Percentiles rank a stretch among this genome's conserved stretches.
Evolutionary conservation across 1,140 invertebrate species (phyloP).

Genomic region (Pseudomyrmex pallidus): DNA sequence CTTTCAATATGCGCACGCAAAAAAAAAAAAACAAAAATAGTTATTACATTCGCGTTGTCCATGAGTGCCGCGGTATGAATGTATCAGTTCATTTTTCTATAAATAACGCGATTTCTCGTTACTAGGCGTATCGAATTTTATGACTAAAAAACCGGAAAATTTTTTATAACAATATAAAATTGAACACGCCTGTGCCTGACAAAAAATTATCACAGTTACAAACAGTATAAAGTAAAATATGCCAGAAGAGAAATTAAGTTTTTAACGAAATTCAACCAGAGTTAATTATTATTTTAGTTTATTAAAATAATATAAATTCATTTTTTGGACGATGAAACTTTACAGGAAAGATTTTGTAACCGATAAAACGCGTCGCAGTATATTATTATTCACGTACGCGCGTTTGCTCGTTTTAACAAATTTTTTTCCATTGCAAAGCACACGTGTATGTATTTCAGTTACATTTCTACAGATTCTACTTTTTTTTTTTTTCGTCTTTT

Average conservation of each 20-base stretch:
- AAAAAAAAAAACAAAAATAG: conserved; percentile 2
- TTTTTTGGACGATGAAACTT: no score
- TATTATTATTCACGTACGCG: no score
- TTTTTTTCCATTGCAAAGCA: no score
- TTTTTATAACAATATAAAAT: neutral
- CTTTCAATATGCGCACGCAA: conserved; percentile 11
- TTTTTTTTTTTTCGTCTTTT: no score
- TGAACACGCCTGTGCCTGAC: neutral
- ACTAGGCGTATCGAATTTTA: neutral
- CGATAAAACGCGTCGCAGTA: no score
- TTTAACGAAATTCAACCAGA: neutral
- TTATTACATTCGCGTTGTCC: conserved; percentile 9
- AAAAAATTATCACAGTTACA: neutral
- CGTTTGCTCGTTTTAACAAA: no score
- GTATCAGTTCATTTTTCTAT: neutral
- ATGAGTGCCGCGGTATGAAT: neutral
- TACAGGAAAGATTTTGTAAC: no score
- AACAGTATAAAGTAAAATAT: neutral
- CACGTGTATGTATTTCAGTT: no score
- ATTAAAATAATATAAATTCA: no score
- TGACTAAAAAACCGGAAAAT: conserved; percentile 17
- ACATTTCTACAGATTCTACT: no score
- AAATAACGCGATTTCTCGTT: conserved; percentile 42
- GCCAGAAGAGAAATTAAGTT: no score
- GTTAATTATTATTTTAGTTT: neutral